Percentiles rank a stretch among this genome's conserved stretches.
These are phyloP conservation scores for Eilema depressum DNA, from an alignment of 2,888 invertebrate species.

Conservation along the genomic window DNA sequence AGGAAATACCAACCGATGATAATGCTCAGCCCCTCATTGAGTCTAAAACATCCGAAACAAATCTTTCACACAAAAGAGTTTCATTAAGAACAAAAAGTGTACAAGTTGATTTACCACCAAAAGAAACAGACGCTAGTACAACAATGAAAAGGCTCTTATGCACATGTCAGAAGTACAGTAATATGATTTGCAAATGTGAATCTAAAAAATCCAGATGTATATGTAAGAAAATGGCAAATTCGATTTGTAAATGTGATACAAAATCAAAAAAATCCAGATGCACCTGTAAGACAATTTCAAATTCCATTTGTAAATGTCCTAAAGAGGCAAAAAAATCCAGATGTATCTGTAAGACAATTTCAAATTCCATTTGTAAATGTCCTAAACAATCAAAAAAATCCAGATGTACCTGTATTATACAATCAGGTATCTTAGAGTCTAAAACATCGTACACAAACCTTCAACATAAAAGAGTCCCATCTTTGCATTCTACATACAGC, in stretches of 20 bases:
- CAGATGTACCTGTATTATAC: neutral
- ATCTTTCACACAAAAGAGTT: neutral
- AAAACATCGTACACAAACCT: neutral
- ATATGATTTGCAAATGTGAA: neutral
- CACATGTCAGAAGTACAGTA: neutral
- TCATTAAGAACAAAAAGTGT: neutral
- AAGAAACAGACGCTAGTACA: neutral
- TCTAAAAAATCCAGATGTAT: too few relatives aligned
- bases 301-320: constrained; percentile 1
- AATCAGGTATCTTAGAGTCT: neutral
- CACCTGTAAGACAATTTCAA: too few relatives aligned
- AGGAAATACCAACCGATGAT: neutral
- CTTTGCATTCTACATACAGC: neutral
- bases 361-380: constrained; percentile 5
- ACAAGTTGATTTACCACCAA: neutral
- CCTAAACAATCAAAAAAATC: neutral
- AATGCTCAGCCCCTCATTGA: neutral
- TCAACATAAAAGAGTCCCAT: neutral
- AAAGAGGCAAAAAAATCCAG: neutral
- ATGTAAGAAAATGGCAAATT: too few relatives aligned
- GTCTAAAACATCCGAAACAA: neutral
- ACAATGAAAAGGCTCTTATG: neutral
- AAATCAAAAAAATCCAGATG: neutral
- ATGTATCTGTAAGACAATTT: too few relatives aligned
- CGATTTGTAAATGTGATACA: constrained; percentile 1